Percentiles rank a stretch among this genome's conserved stretches.
Conservation (phyloP, 2,113 vertebrate genomes). For the Camelus dromedarius region DNA sequence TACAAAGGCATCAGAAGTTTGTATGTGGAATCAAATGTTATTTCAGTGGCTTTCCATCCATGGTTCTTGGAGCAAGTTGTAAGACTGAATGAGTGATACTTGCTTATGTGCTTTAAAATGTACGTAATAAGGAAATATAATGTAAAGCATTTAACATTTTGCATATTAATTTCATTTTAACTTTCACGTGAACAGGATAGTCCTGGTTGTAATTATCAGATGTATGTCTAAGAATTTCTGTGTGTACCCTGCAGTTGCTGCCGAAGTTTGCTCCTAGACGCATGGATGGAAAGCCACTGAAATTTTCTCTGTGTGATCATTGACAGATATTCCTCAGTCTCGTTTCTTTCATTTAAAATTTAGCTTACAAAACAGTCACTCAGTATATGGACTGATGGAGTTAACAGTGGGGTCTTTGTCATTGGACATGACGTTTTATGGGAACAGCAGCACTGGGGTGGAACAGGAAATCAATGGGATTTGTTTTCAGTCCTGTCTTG, state of each 20-base stretch:
- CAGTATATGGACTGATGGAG: no score
- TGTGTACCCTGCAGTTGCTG: not conserved
- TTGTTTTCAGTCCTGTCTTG: no score
- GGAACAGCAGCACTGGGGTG: no score
- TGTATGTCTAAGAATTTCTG: accelerated
- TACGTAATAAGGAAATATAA: not conserved
- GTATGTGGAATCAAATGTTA: not conserved
- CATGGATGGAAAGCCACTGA: no score
- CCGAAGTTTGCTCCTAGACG: no score
- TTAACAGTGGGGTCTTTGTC: no score
- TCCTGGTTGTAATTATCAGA: not conserved
- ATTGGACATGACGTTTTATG: no score
- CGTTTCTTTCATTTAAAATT: no score
- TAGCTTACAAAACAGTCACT: no score
- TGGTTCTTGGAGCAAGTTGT: not conserved
- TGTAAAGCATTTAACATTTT: not conserved
- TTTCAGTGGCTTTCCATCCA: not conserved
- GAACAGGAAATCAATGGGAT: no score
- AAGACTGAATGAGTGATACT: not conserved
- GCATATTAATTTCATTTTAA: not conserved
- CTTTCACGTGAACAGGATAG: not conserved
- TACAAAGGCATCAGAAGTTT: not conserved
- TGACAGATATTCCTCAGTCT: no score
- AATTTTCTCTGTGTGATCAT: no score
- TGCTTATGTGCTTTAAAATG: not conserved